A percentile compares a stretch with the other conserved stretches of the same genome.
Conservation (phyloP, 2,113 vertebrate genomes). For the Amazona vittata region DNA sequence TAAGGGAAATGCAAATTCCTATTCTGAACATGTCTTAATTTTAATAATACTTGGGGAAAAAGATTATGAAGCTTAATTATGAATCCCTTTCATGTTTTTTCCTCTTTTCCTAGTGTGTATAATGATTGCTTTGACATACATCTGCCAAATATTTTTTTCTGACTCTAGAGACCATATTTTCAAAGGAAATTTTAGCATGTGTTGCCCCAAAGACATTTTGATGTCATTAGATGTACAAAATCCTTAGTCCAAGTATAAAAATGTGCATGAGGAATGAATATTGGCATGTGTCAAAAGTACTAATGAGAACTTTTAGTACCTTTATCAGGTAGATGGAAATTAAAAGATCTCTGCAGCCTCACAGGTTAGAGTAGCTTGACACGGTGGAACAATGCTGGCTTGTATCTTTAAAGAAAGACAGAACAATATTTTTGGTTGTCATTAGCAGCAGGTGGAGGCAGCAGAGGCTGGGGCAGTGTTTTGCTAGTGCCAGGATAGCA, state of each 20-base stretch:
- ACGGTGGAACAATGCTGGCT: neutral
- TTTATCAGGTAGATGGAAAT: neutral
- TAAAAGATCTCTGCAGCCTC: neutral
- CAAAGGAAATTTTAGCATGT: neutral
- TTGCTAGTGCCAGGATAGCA: neutral
- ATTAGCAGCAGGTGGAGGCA: neutral
- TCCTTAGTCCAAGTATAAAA: neutral
- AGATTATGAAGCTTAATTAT: conserved; percentile 2
- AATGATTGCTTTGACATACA: neutral
- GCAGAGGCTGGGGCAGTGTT: neutral
- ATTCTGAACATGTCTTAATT: neutral
- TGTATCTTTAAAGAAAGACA: neutral
- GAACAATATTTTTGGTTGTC: neutral
- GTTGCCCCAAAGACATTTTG: neutral
- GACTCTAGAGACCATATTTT: neutral
- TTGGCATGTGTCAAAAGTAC: neutral
- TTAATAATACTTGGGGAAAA: neutral
- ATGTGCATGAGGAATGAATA: neutral
- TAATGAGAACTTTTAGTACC: neutral
- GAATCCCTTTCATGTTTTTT: neutral
- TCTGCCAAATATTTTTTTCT: neutral
- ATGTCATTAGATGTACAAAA: neutral
- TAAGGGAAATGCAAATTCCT: neutral
- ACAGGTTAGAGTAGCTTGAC: neutral
- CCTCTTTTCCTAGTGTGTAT: neutral